These are phyloP conservation scores for Pseudococcus viburni DNA, from an alignment of 2,888 invertebrate genomes.

Conservation along the genomic window DNA sequence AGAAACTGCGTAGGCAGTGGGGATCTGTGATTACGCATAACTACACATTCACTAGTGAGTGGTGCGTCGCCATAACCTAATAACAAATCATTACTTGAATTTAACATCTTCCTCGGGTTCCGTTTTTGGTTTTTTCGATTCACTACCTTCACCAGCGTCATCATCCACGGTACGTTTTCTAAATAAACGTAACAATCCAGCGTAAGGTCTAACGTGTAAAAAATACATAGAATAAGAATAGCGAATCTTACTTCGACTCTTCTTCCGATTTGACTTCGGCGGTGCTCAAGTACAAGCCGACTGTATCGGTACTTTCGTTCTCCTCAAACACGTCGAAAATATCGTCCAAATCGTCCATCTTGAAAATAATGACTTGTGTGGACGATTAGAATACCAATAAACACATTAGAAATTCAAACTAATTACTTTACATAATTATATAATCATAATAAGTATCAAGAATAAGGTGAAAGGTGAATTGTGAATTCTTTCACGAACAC, in stretches of 20 bases:
- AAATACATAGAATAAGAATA: neutral
- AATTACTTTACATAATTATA: neutral
- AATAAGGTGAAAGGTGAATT: too few species aligned
- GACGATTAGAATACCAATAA: neutral
- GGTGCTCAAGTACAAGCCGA: constrained; percentile 35
- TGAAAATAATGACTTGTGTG: neutral
- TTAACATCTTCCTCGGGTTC: neutral
- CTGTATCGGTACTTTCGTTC: constrained; percentile 27
- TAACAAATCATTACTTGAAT: neutral
- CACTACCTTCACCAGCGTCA: neutral
- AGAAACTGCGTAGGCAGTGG: too few species aligned
- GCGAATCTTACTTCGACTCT: neutral
- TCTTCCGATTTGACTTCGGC: constrained; percentile 28
- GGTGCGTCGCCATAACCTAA: too few species aligned
- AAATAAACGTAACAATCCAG: neutral
- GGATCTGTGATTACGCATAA: too few species aligned
- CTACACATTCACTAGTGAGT: too few species aligned
- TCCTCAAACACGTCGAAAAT: constrained; percentile 62
- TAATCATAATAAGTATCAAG: neutral
- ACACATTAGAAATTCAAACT: neutral
- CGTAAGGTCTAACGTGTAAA: neutral
- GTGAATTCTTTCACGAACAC: too few species aligned
- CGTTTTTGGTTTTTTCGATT: constrained; percentile 12
- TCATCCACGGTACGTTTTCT: neutral
- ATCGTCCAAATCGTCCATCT: constrained; percentile 54